A percentile compares a stretch with the other conserved stretches of the same genome.
Conservation (phyloP, 2,888 invertebrate species). For the Podabrus alpinus region DNA sequence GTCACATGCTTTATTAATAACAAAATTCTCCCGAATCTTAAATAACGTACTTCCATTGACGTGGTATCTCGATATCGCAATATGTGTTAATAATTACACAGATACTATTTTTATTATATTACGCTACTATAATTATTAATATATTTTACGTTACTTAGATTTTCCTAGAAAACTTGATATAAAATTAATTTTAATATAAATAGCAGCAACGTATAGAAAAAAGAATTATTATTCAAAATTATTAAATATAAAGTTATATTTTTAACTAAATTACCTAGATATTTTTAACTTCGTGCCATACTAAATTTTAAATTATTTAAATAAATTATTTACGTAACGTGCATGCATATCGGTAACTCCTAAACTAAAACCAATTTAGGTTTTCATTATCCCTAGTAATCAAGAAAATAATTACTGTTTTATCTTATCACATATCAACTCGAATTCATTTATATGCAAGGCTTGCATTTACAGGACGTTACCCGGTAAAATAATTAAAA, state of each 20-base stretch:
- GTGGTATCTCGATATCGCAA: no score
- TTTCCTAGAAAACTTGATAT: no score
- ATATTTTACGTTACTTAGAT: no score
- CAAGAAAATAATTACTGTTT: conserved; percentile 53
- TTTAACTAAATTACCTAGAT: background rate
- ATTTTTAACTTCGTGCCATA: background rate
- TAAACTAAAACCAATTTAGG: conserved; percentile 45
- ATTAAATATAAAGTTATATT: background rate
- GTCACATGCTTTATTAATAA: no score
- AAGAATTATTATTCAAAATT: background rate
- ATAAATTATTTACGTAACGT: background rate
- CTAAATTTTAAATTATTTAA: background rate
- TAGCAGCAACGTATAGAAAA: background rate
- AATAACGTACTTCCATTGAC: no score
- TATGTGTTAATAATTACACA: no score
- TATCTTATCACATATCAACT: conserved; percentile 50
- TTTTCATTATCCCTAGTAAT: conserved; percentile 43
- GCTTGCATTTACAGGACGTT: conserved; percentile 4
- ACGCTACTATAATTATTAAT: no score
- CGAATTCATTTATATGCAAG: conserved; percentile 41
- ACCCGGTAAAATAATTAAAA: background rate
- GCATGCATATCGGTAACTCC: conserved; percentile 30
- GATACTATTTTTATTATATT: no score
- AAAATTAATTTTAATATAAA: background rate
- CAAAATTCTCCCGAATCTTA: no score